Evolutionary conservation across 2,888 invertebrate genomes (phyloP), one percentile per base, ranked within the genome.

Genomic region (Lamellibrachia satsuma): DNA sequence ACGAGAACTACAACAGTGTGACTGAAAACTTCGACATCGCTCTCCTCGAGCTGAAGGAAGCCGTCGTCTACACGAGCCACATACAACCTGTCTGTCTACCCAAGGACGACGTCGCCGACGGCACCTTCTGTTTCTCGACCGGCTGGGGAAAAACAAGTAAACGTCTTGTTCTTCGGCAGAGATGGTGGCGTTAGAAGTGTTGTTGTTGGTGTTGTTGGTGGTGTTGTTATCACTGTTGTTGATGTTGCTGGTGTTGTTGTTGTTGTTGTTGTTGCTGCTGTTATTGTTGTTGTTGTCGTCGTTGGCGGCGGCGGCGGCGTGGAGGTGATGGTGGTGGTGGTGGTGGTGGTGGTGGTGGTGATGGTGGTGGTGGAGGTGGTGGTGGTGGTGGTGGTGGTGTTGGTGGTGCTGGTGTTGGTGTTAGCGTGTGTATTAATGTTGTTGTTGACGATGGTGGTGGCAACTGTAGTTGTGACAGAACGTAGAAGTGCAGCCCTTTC

Each of bases 21-120:
- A 91, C 39, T 27, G n/a, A n/a, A 15, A 27, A 27, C 22, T n/a
- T n/a, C 39, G 91, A 91, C 91, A 91, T 91, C 91, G 91, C 91
- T 15, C 91, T 91, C n/a, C 15, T 91, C 15, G 39, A 91, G 2
- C 91, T 91, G n/a, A n/a, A 15, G 39, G 39, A 15, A 27, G n/a
- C 91, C n/a, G 11, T 91, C n/a, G 39, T 27, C 91, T 91, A n/a
- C 91, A 39, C 39, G 39, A 39, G 39, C 39, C 39, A 39, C 39
- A 39, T 39, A 39, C 39, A 39, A 39, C 39, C 91, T 27, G 39
- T 91, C 39, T 91, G 91, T 91, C 39, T 91, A 27, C 91, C 91
- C n/a, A 27, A 91, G 39, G 91, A 11, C 39, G 39, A 27, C 11
- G 91, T 91, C n/a, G 1, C 91, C 91, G n/a, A 1, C 39, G 91